Evolutionary conservation across 2,113 vertebrate species (phyloP).

Genomic region (Gadus macrocephalus): DNA sequence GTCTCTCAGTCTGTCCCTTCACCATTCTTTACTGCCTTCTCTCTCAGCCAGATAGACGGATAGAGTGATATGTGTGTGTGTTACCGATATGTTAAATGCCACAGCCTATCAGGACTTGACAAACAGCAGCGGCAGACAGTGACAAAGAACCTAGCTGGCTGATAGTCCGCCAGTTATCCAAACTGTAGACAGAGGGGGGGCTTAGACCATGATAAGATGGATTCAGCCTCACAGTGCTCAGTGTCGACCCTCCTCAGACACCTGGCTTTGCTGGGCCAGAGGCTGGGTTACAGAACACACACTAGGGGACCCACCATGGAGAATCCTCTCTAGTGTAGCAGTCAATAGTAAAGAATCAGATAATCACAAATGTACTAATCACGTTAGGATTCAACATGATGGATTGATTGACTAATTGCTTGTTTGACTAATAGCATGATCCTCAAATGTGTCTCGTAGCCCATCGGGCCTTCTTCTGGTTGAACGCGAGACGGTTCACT

Average conservation of each 20-base stretch:
- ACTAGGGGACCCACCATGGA: no score
- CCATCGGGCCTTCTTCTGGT: slow-evolving; percentile 36
- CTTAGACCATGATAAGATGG: not conserved
- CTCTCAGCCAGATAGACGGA: slow-evolving; percentile 54
- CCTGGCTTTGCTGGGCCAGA: no score
- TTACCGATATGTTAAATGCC: slow-evolving; percentile 28
- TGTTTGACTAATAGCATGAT: slow-evolving; percentile 60
- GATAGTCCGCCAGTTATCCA: slow-evolving; percentile 8
- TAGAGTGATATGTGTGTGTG: slow-evolving; percentile 31
- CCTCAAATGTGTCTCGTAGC: slow-evolving; percentile 37
- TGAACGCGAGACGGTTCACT: not conserved
- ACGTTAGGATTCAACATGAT: not conserved
- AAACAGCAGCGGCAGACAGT: slow-evolving; percentile 11
- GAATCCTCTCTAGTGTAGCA: no score
- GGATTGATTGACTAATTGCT: slow-evolving; percentile 3
- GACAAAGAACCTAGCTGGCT: not conserved
- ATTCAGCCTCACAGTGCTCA: no score
- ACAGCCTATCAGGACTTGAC: slow-evolving; percentile 47
- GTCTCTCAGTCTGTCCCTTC: slow-evolving; percentile 69
- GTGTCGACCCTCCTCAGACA: no score
- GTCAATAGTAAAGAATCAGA: no score
- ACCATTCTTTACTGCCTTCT: slow-evolving; percentile 59
- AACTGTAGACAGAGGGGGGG: slow-evolving; percentile 14
- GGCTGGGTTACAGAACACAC: no score
- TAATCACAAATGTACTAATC: no score